Conservation (phyloP, 2,113 vertebrate species). For the Caloenas nicobarica region DNA sequence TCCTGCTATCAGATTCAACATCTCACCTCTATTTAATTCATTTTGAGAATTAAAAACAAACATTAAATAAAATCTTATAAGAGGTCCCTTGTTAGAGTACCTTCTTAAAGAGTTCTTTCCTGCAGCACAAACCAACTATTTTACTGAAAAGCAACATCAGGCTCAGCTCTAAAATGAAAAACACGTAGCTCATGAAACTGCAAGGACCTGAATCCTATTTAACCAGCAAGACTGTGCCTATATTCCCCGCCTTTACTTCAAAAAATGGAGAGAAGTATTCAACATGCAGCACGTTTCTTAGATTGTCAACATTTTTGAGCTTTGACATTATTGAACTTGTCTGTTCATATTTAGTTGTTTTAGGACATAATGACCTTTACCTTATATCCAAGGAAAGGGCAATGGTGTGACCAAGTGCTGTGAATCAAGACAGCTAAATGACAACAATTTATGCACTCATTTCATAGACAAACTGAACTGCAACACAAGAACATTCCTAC, state of each 20-base stretch:
- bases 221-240: neutral
- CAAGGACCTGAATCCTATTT: neutral
- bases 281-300: neutral
- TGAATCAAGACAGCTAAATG: neutral
- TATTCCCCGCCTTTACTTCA: neutral
- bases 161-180: neutral
- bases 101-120: neutral
- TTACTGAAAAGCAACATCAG: neutral
- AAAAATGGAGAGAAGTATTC: neutral
- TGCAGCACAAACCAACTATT: neutral
- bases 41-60: conserved; percentile 26
- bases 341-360: conserved; percentile 3
- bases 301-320: neutral
- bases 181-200: neutral
- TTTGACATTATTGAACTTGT: conserved; percentile 7
- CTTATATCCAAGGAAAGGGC: conserved; percentile 3
- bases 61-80: neutral
- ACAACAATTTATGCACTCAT: neutral
- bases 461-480: neutral
- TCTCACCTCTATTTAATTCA: neutral
- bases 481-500: neutral
- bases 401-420: neutral
- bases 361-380: conserved; percentile 14
- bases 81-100: neutral
- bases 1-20: conserved; percentile 13